Base-by-base conservation (phyloP, 92 coral and sea anemone genomes). In the Pocillopora grandis region DNA sequence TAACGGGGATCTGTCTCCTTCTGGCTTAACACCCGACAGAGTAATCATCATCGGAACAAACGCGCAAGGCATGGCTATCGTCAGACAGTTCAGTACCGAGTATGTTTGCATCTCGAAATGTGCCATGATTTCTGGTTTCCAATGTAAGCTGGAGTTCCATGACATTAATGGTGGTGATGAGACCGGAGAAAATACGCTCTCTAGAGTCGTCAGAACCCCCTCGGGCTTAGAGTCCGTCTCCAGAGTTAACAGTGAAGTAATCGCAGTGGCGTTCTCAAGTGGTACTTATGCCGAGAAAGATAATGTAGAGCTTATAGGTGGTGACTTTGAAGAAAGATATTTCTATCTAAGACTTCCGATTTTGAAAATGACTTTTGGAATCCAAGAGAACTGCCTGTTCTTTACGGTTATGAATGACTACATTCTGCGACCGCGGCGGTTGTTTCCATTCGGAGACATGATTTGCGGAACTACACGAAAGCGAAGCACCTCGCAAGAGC, bases 281-380 rank as follows among this genome's bases (percentile, higher is more conserved):
- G 99, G 93, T 17, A 92, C 98, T 11, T 92, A 87, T 62, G 89
- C 97, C 1, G 98, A 96, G 70, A 94, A 94, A 76, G 95, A 94
- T 37, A 87, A 86, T 70, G 89, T 94, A 76, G 95, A 94, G 55
- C 79, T 88, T n/a, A 87, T 93, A 42, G 98, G 92, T 42, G 97
- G 99, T 0, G 98, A 96, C 79, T 96, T 94, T 84, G 99, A 96
- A 89, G 99, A 96, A 85, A 89, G 98, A 19, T 96, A 92, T 75
- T 96, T 96, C 85, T 84, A 89, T 58, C 77, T 96, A 0, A 92
- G 91, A 64, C 69, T 92, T 59, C 99, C 99, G 42, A 92, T 96
- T 80, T 87, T 96, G 23, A 90, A 93, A 77, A 96, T 86, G 83
- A 95, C 93, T 16, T 96, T 96, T 83, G 80, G 87, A 23, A 92